Evolutionary conservation across 1,140 invertebrate genomes (phyloP).

Genomic region (Wiebesia pumilae): DNA sequence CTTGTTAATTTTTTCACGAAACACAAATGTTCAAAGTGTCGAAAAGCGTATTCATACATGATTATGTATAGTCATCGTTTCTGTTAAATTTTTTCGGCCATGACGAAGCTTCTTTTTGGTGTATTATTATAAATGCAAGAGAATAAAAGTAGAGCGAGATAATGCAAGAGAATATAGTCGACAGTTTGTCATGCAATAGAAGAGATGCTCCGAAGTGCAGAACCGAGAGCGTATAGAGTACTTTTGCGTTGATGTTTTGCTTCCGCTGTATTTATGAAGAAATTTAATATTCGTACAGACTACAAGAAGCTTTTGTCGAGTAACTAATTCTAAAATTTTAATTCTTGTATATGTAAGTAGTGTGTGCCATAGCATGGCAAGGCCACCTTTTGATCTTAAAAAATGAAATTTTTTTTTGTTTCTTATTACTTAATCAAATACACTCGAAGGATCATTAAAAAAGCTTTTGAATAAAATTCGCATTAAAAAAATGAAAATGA

Average conservation of each 20-base stretch:
- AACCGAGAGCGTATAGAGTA: slow-evolving; percentile 45
- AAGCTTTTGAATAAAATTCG: background rate
- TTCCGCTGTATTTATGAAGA: background rate
- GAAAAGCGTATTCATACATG: background rate
- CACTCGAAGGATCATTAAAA: background rate
- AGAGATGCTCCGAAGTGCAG: slow-evolving; percentile 36
- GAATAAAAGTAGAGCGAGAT: slow-evolving; percentile 41
- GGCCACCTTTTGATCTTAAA: background rate
- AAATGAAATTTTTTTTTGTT: background rate
- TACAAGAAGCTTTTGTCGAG: slow-evolving; percentile 13
- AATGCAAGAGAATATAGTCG: slow-evolving; percentile 49
- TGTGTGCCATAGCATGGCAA: background rate
- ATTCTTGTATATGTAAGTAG: background rate
- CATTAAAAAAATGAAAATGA: slow-evolving; percentile 24
- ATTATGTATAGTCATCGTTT: background rate
- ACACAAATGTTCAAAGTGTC: background rate
- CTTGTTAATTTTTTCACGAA: background rate
- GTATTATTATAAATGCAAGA: slow-evolving; percentile 44
- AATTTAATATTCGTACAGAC: slow-evolving; percentile 34
- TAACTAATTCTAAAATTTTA: background rate
- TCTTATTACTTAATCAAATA: background rate
- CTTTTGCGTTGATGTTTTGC: slow-evolving; percentile 33
- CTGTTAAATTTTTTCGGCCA: background rate
- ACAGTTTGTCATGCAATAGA: slow-evolving; percentile 59
- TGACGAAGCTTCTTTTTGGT: slow-evolving; percentile 21